Evolutionary conservation across 2,888 invertebrate species (phyloP), one percentile per base, ranked within the genome.

Genomic region (Escarpia spicata): DNA sequence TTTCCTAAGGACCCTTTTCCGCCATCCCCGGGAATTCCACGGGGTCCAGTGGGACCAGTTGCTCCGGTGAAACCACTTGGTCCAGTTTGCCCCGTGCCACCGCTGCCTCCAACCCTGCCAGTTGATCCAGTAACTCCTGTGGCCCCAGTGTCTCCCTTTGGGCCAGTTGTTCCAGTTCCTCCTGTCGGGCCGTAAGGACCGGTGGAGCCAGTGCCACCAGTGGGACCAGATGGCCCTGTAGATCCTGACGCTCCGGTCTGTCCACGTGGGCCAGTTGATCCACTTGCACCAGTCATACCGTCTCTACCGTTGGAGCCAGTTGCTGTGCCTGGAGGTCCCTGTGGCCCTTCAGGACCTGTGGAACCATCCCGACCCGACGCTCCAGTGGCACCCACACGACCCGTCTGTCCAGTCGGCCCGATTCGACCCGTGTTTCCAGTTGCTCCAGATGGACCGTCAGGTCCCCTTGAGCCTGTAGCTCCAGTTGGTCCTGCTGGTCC

Each of bases 61-160:
- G 91, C 44, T 52, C 91, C 91, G n/a, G 91, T 91, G 91, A 10
- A 37, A 26, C 91, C 91, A 26, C 43, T 43, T 15, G 43, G 44
- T 91, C 91, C 91, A 15, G 44, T 31, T 4, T n/a, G 44, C 19
- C 91, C 91, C 3, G 44, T 58, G 26, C 43, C 19, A 12, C 91
- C 91, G 31, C 26, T 58, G 44, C 52, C 45, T 44, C 91, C 91
- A n/a, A 6, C 10, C 4, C 52, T 3, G 10, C 93, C 93, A 90
- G 75, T 9, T 19, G 90, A 0, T 9, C 93, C 93, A 10, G 93
- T 92, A 9, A 92, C 9, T n/a, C 93, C 93, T 43, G 52, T 91
- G 52, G 52, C 44, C 15, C 94, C 94, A 91, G 92, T 92, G 52
- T 31, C 26, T 91, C 93, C 98, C 98, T 96, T 98, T 31, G 91